A percentile compares a stretch with the other conserved stretches of the same genome.
These are phyloP conservation scores for Macrosoma leucophasiata DNA, from an alignment of 2,888 invertebrate species.

Conservation along the genomic window DNA sequence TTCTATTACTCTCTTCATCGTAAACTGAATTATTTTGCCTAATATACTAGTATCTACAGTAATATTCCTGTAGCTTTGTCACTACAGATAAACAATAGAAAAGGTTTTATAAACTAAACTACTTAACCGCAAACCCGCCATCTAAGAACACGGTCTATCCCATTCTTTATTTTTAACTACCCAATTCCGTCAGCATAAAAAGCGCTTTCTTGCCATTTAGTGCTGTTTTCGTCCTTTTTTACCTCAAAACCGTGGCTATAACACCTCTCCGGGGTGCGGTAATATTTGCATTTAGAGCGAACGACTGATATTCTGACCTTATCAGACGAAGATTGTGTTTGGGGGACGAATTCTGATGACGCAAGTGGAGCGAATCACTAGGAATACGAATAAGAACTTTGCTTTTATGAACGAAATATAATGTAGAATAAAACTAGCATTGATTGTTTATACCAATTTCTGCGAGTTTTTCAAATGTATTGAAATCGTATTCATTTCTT, in stretches of 20 bases:
- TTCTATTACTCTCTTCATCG: too few species aligned
- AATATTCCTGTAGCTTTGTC: too few species aligned
- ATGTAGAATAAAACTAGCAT: too few species aligned
- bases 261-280: slow-evolving; percentile 69
- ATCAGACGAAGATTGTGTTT: slow-evolving; percentile 68
- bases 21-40: too few species aligned
- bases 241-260: slow-evolving; percentile 67
- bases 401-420: too few species aligned
- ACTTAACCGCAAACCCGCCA: slow-evolving; percentile 29
- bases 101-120: slow-evolving; percentile 11
- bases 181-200: slow-evolving; percentile 64
- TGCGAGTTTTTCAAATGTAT: too few species aligned
- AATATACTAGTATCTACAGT: too few species aligned
- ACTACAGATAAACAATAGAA: too few species aligned
- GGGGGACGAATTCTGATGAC: slow-evolving; percentile 60
- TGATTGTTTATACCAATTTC: too few species aligned
- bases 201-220: slow-evolving; percentile 66
- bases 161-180: slow-evolving; percentile 66
- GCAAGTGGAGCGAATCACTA: slow-evolving; percentile 39
- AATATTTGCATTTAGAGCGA: slow-evolving; percentile 74
- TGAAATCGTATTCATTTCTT: too few species aligned
- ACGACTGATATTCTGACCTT: slow-evolving; percentile 71
- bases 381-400: too few species aligned
- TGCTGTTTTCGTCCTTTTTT: slow-evolving; percentile 67
- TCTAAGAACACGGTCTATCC: slow-evolving; percentile 49